Conservation (phyloP, 2,888 invertebrate species). For the Hypomecis atomaria region DNA sequence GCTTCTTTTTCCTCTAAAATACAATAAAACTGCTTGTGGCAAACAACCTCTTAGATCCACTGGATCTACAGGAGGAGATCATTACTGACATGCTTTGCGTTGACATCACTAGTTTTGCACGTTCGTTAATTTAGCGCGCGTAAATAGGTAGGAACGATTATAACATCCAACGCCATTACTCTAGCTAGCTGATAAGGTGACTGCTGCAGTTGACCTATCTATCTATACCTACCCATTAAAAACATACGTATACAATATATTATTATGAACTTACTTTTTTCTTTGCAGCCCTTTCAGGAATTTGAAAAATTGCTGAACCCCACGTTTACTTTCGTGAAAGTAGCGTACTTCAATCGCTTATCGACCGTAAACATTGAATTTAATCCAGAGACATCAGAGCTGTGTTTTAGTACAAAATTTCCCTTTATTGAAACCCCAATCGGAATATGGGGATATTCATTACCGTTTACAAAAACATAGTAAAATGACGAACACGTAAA, state of each 20-base stretch:
- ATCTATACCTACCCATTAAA: no score
- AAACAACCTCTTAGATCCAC: no score
- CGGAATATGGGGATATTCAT: slow-evolving; percentile 53
- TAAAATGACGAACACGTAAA: slow-evolving; percentile 20
- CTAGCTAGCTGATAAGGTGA: no score
- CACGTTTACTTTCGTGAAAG: slow-evolving; percentile 47
- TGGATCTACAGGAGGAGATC: no score
- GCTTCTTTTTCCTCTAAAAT: no score
- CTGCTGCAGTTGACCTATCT: no score
- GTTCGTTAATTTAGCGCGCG: no score
- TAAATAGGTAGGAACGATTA: neutral
- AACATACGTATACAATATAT: no score
- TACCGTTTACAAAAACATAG: slow-evolving; percentile 18
- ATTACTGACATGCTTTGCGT: no score
- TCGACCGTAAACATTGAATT: slow-evolving; percentile 46
- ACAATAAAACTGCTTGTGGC: no score
- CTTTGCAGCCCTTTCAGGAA: slow-evolving; percentile 42
- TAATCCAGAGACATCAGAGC: slow-evolving; percentile 26
- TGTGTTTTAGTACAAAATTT: slow-evolving; percentile 50
- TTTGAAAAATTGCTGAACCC: slow-evolving; percentile 25
- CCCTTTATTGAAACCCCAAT: slow-evolving; percentile 52
- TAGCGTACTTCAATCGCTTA: slow-evolving; percentile 50
- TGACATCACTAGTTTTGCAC: no score
- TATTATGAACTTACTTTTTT: slow-evolving; percentile 16
- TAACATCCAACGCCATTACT: neutral